Evolutionary conservation across 2,888 invertebrate species (phyloP).

Genomic region (Heteromurus nitidus): DNA sequence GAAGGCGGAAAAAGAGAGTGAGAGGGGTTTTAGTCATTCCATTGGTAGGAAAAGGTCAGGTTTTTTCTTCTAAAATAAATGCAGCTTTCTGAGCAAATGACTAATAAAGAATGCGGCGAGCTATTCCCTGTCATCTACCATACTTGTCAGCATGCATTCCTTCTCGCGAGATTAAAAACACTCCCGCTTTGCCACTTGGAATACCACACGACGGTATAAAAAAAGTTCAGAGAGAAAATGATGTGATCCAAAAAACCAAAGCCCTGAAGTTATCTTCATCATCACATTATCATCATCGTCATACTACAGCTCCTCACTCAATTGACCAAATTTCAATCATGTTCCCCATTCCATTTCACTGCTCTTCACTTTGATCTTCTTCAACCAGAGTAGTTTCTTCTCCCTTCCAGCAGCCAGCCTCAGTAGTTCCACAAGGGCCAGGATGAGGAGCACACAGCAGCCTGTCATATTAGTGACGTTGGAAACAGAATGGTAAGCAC

Average conservation of each 20-base stretch:
- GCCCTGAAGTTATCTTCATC: conserved; percentile 55
- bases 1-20: too few relatives aligned
- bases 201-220: conserved; percentile 2
- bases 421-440: conserved; percentile 13
- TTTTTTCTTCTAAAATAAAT: too few relatives aligned
- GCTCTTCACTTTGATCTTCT: conserved; percentile 67
- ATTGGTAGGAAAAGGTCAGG: too few relatives aligned
- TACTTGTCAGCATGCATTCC: too few relatives aligned
- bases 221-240: conserved; percentile 4
- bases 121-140: too few relatives aligned
- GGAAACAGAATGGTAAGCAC: neutral
- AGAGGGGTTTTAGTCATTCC: too few relatives aligned
- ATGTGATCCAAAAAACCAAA: conserved; percentile 32
- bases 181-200: too few relatives aligned
- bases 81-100: too few relatives aligned
- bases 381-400: conserved; percentile 62
- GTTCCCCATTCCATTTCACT: conserved; percentile 66
- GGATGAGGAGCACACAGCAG: neutral
- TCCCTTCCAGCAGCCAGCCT: conserved; percentile 27
- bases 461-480: too few relatives aligned
- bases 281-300: conserved; percentile 49
- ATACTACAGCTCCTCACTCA: conserved; percentile 51
- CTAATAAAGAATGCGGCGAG: too few relatives aligned
- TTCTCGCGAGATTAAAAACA: too few relatives aligned
- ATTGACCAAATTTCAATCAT: conserved; percentile 68